Percentiles rank a stretch among this genome's conserved stretches.
Evolutionary conservation across 2,888 invertebrate species (phyloP).

Genomic region (Zygogramma bicolorata): DNA sequence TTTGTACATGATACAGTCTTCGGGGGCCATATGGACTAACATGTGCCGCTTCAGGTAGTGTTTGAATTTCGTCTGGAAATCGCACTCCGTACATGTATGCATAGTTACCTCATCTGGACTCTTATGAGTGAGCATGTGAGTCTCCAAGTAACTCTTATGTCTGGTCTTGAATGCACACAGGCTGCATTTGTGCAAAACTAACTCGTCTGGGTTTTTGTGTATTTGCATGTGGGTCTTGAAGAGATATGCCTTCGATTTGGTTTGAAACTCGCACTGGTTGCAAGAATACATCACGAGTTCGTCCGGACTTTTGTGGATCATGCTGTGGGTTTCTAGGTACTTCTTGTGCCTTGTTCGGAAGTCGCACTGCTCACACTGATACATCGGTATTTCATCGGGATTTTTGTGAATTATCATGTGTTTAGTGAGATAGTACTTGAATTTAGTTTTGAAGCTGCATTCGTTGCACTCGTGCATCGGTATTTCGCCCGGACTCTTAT

Average conservation of each 20-base stretch:
- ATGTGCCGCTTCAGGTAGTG: conserved; percentile 49
- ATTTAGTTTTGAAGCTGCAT: conserved; percentile 48
- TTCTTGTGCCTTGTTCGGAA: conserved; percentile 49
- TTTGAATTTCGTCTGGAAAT: conserved; percentile 46
- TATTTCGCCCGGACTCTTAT: conserved; percentile 45
- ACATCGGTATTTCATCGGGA: conserved; percentile 45
- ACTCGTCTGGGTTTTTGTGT: conserved; percentile 43
- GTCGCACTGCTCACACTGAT: conserved; percentile 46
- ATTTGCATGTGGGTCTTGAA: conserved; percentile 47
- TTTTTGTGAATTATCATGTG: conserved; percentile 46
- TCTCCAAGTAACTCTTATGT: conserved; percentile 49
- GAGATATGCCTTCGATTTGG: conserved; percentile 49
- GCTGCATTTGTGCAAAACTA: conserved; percentile 37
- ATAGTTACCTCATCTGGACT: conserved; percentile 46
- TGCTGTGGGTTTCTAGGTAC: conserved; percentile 46
- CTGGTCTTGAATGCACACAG: conserved; percentile 47
- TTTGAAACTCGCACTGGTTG: conserved; percentile 47
- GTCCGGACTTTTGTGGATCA: conserved; percentile 48
- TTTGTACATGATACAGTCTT: conserved; percentile 46
- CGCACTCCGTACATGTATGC: conserved; percentile 45
- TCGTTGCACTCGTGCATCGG: conserved; percentile 45
- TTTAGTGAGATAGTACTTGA: conserved; percentile 47
- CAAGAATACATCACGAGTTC: conserved; percentile 50
- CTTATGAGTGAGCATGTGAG: conserved; percentile 49
- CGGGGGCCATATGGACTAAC: conserved; percentile 42